Evolutionary conservation across 2,113 vertebrate species (phyloP), one percentile per base, ranked within the genome.

Genomic region (Arothron firmamentum): DNA sequence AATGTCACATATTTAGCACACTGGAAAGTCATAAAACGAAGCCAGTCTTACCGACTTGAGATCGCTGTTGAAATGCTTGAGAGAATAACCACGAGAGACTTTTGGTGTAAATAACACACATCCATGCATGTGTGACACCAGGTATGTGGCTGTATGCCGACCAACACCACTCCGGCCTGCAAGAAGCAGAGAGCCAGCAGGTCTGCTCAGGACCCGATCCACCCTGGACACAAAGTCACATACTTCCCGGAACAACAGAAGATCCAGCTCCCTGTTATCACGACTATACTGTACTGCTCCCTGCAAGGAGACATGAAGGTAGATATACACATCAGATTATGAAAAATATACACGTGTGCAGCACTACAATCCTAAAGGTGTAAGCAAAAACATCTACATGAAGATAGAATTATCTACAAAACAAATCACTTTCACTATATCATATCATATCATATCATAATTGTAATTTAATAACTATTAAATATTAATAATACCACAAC

Each of bases 51-150:
- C 97, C 48, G 85, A 79, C 85, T 96, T 99, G 17, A 99, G 92
- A 83, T 99, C 96, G 66, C 82, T 94, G 88, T 84, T 96, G 88
- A 99, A 99, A 38, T 99, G 92, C 75, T 99, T 99, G 19, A 94
- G 81, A 11, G 88, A 81, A 70, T 99, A 99, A n/a, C 90, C 91
- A 70, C 96, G 93, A 68, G 94, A 93, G 76, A 98, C 90, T 79
- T 92, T 97, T 5, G 95, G 96, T 0, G 95, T 94, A 84, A 94
- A 89, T 49, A 97, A 67, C 6, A 89, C 67, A 43, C 93, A 93
- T 52, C 93, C 92, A 0, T 98, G 95, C 96, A 98, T 98, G 63
- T 98, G 96, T 52, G 94, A 93, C 75, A 98, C 94, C 48, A 99
- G 82, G 23, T 89, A 93, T 0, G 94, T 92, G 70, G 91, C 83